These are phyloP conservation scores for Candoia aspera DNA, from an alignment of 2,113 vertebrate species.

Conservation along the genomic window DNA sequence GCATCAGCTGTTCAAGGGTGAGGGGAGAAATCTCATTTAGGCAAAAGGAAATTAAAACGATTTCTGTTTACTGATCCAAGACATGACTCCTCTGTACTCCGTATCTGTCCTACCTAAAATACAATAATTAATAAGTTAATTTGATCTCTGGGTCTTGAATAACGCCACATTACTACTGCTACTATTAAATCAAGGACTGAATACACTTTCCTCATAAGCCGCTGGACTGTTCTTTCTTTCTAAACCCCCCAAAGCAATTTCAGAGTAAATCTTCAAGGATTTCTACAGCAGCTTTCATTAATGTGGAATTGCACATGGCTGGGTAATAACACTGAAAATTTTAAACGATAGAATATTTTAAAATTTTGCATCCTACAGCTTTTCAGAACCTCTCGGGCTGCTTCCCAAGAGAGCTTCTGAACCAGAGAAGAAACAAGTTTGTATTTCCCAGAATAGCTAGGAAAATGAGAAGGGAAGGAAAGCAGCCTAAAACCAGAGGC, in stretches of 20 bases:
- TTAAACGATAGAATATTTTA: neutral
- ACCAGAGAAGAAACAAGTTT: neutral
- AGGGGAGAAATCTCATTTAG: neutral
- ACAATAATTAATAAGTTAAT: neutral
- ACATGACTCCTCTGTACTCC: neutral
- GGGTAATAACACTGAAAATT: neutral
- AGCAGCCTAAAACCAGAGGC: neutral
- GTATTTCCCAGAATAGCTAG: neutral
- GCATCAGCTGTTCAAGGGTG: neutral
- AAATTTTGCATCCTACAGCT: neutral
- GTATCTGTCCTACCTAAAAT: neutral
- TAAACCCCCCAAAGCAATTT: neutral
- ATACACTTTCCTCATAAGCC: neutral
- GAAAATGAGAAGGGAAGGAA: neutral
- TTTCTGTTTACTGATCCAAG: neutral
- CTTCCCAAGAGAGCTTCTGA: neutral
- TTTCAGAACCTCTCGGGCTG: neutral
- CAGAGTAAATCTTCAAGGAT: neutral
- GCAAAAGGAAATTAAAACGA: conserved; percentile 14
- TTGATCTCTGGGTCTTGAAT: neutral
- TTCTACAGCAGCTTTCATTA: neutral
- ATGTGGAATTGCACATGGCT: neutral
- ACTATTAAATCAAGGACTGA: neutral
- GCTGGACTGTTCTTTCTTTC: neutral
- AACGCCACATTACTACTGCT: neutral